Base-by-base conservation (phyloP, 2,888 invertebrate species). In the Megalurothrips usitatus region DNA sequence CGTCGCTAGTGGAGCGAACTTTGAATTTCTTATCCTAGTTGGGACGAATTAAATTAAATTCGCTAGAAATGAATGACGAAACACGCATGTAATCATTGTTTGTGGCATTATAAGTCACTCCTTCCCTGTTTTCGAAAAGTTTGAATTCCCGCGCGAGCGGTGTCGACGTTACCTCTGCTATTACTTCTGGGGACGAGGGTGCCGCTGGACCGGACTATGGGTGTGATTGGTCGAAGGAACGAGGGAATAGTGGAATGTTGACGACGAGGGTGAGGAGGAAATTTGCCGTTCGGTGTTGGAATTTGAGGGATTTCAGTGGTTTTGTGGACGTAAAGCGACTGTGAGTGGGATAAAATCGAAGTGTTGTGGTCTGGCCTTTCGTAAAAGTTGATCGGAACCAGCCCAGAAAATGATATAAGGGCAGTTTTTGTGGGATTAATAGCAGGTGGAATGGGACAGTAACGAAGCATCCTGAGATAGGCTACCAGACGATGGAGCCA, bases 361-460 rank as follows among this genome's bases (percentile, higher is more conserved):
- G 80, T 82, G 80, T 81, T 81, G 79, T 68, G 80, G 26, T 68
- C 79, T 79, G 79, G 79, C 23, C 48, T 80, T 63, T n/a, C 75
- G 68, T 63, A 26, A 78, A 63, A 78, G 79, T 80, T 82, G 81
- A 81, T 63, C 80, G 14, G 19, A 68, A 43, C 17, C 17, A 48
- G 79, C 52, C n/a, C 26, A 80, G 47, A 43, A 80, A 52, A 81
- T 81, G 52, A 81, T 58, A 81, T 82, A 81, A 81, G 78, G 82
- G 80, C 23, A 82, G 80, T 82, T 83, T 82, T 82, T 81, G 81
- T 83, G 82, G 83, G 80, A 82, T 82, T 84, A 83, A 82, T 82
- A 83, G 84, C 84, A 84, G 84, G 84, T 84, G 84, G 84, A 84
- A 83, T 82, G 83, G 82, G 84, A 83, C 83, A 83, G 81, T 81